phyloP scores from a whole-genome alignment of 2,888 invertebrate species.

The Mesochorus sp. region DNA sequence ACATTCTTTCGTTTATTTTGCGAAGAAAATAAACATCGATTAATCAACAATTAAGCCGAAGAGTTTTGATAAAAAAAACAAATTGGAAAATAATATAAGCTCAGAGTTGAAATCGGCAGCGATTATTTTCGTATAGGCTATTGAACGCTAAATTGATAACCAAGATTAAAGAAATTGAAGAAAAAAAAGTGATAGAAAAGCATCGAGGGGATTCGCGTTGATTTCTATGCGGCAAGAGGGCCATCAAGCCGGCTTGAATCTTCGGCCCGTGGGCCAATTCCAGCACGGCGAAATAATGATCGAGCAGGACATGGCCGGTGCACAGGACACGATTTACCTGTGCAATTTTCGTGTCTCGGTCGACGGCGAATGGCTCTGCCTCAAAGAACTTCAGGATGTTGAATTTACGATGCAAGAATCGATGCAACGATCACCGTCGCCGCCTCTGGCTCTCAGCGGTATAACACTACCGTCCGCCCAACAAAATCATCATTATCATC shows the following conservation, averaged over 20 bases:
- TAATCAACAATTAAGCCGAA: too few relatives aligned
- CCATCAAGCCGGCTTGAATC: constrained; percentile 74
- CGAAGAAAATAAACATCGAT: too few relatives aligned
- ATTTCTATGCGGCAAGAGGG: constrained; percentile 79
- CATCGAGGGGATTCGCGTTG: constrained; percentile 18
- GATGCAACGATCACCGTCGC: constrained; percentile 85
- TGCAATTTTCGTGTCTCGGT: constrained; percentile 99
- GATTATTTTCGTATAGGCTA: too few relatives aligned
- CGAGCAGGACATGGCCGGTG: constrained; percentile 90
- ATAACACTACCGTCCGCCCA: constrained; percentile 71
- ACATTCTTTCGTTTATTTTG: too few relatives aligned
- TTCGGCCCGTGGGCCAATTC: constrained; percentile 76
- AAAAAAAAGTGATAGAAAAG: constrained; percentile 18
- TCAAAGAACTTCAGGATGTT: constrained; percentile 96
- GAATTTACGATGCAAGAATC: constrained; percentile 90
- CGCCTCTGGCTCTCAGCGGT: constrained; percentile 85
- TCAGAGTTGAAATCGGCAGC: too few relatives aligned
- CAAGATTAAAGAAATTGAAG: too few relatives aligned
- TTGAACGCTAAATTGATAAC: too few relatives aligned
- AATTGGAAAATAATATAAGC: too few relatives aligned
- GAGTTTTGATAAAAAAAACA: too few relatives aligned
- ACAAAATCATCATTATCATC: constrained; percentile 64
- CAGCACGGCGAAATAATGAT: constrained; percentile 80
- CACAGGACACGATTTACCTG: constrained; percentile 97
- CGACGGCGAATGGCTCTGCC: constrained; percentile 98